A percentile compares a stretch with the other conserved stretches of the same genome.
Conservation (phyloP, 2,888 invertebrate genomes). For the Geophilus truncorum region DNA sequence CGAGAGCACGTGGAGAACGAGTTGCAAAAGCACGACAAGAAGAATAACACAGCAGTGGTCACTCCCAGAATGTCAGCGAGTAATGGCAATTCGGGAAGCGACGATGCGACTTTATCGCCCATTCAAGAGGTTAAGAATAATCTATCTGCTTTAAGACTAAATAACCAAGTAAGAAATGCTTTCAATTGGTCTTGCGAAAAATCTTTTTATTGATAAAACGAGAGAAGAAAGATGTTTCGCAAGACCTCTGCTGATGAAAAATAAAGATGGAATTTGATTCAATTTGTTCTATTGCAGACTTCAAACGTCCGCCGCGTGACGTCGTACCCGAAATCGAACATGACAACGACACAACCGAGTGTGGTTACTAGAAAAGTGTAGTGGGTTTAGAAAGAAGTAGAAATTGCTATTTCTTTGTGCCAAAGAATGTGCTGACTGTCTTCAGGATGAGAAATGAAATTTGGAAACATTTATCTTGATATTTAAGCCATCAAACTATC, state of each 20-base stretch:
- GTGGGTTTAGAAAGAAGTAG: neutral
- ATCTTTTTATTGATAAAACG: too few species aligned
- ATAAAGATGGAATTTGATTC: too few species aligned
- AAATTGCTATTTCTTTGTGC: neutral
- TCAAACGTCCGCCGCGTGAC: neutral
- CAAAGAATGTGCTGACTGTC: neutral
- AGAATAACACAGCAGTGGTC: neutral
- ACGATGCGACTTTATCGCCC: neutral
- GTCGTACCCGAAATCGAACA: neutral
- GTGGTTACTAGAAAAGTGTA: neutral
- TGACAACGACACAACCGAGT: neutral
- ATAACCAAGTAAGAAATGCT: neutral
- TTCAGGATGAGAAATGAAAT: neutral
- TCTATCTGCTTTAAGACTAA: neutral
- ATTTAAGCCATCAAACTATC: neutral
- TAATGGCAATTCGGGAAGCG: neutral
- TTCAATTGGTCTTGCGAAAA: too few species aligned
- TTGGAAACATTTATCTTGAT: neutral
- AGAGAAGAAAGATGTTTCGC: too few species aligned
- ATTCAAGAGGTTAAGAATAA: neutral
- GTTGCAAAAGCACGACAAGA: neutral
- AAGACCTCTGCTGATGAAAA: too few species aligned
- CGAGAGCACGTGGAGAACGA: neutral
- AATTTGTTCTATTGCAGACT: neutral
- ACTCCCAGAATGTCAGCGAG: neutral